A percentile compares a stretch with the other conserved stretches of the same genome.
phyloP scores from a whole-genome alignment of 23 tunicate species.

The Trididemnum nubilum region DNA sequence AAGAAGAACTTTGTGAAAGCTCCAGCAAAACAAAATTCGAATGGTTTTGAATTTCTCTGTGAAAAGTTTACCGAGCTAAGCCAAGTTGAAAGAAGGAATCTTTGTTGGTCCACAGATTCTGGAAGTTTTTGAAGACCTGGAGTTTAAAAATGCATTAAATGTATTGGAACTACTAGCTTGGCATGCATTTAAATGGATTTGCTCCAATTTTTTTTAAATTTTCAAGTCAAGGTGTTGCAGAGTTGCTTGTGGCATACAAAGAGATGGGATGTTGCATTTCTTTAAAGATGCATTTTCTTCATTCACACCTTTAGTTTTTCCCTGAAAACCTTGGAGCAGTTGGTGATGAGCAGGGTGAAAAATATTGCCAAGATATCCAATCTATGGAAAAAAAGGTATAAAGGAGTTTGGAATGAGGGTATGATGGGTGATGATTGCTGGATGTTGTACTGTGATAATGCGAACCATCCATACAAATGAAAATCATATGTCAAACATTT shows the following conservation, averaged over 20 bases:
- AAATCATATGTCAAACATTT: constrained; percentile 26
- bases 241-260: constrained; percentile 27
- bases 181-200: constrained; percentile 25
- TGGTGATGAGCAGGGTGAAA: constrained; percentile 21
- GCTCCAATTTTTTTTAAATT: constrained; percentile 4
- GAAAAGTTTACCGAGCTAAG: background rate
- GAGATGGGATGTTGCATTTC: constrained; percentile 15
- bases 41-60: constrained; percentile 23
- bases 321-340: constrained; percentile 17
- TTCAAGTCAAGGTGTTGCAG: constrained; percentile 26
- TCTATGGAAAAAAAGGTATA: constrained; percentile 21
- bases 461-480: constrained; percentile 5
- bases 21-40: constrained; percentile 9
- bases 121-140: constrained; percentile 30
- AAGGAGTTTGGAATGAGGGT: constrained; percentile 29
- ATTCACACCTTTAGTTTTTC: constrained; percentile 28
- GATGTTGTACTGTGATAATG: constrained; percentile 25
- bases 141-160: constrained; percentile 10
- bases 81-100: constrained; percentile 27
- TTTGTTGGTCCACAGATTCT: constrained; percentile 27
- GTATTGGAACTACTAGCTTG: constrained; percentile 31
- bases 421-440: constrained; percentile 26
- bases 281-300: constrained; percentile 24
- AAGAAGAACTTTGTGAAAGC: constrained; percentile 37
- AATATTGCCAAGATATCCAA: constrained; percentile 5